Evolutionary conservation across 2,797 vertebrate genomes (phyloP).

Genomic region (Girardinus metallicus): DNA sequence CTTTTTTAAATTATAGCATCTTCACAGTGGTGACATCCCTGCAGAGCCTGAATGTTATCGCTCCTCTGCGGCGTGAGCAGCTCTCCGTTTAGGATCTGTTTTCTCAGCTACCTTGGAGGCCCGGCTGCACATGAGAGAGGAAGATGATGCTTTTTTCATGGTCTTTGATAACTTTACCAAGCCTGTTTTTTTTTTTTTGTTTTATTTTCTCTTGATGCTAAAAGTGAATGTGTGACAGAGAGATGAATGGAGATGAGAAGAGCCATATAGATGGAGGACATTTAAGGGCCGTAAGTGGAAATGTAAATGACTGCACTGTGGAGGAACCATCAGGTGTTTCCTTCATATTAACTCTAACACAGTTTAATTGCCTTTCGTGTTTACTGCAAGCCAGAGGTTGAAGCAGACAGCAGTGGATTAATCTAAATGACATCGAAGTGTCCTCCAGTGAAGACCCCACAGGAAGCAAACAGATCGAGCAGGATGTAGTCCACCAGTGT

Average conservation of each 20-base stretch:
- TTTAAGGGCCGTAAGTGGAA: slow-evolving; percentile 6
- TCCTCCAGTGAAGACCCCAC: slow-evolving; percentile 8
- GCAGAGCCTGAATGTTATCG: slow-evolving; percentile 79
- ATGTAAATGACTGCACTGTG: not conserved
- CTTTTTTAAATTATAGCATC: slow-evolving; percentile 80
- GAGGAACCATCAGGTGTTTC: not conserved
- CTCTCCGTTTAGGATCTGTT: slow-evolving; percentile 76
- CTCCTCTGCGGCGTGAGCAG: slow-evolving; percentile 60
- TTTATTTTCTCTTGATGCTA: not conserved
- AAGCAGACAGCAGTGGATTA: slow-evolving; percentile 8
- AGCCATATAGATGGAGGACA: slow-evolving; percentile 1
- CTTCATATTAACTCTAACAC: slow-evolving; percentile 5
- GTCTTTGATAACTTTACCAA: slow-evolving; percentile 51
- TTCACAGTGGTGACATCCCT: slow-evolving; percentile 71
- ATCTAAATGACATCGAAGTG: slow-evolving; percentile 14
- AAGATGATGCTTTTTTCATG: slow-evolving; percentile 45
- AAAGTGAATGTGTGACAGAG: not conserved
- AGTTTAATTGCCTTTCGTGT: slow-evolving; percentile 9
- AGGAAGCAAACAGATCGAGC: slow-evolving; percentile 4
- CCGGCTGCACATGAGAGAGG: slow-evolving; percentile 47
- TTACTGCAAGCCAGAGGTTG: slow-evolving; percentile 5
- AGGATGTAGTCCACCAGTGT: not conserved
- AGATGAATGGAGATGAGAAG: slow-evolving; percentile 8
- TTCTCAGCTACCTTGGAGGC: slow-evolving; percentile 68
- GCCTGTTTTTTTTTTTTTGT: slow-evolving; percentile 4